A percentile compares a stretch with the other conserved stretches of the same genome.
These are phyloP conservation scores for Epinephelus fuscoguttatus DNA, from an alignment of 2,113 vertebrate genomes.

Conservation along the genomic window DNA sequence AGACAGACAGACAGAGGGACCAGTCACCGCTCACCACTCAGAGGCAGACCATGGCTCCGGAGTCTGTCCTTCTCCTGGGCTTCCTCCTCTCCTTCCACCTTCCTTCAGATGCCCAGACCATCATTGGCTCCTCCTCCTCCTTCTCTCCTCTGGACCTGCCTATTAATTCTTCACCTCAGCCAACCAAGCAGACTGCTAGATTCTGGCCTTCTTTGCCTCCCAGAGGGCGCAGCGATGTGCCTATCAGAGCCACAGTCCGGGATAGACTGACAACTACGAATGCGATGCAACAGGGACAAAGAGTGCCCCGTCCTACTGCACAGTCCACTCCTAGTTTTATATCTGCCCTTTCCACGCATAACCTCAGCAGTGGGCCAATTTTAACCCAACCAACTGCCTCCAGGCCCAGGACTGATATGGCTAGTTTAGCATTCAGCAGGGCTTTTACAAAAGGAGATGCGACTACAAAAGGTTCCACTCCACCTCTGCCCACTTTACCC, in stretches of 20 bases:
- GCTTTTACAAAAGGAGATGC: conserved; percentile 26
- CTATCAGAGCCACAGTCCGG: conserved; percentile 59
- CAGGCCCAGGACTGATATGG: conserved; percentile 73
- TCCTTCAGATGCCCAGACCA: conserved; percentile 62
- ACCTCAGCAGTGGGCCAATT: conserved; percentile 45
- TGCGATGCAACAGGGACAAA: conserved; percentile 39
- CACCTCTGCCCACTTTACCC: conserved; percentile 48
- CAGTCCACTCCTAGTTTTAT: conserved; percentile 42
- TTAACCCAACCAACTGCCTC: conserved; percentile 49
- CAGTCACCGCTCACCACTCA: conserved; percentile 34
- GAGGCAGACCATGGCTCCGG: conserved; percentile 72
- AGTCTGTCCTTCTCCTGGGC: conserved; percentile 49
- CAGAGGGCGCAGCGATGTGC: conserved; percentile 72
- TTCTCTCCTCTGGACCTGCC: conserved; percentile 49
- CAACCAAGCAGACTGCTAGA: conserved; percentile 61
- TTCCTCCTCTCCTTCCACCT: conserved; percentile 53
- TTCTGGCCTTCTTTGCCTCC: conserved; percentile 64
- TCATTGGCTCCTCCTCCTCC: conserved; percentile 66
- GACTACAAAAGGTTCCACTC: conserved; percentile 37
- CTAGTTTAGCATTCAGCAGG: conserved; percentile 50
- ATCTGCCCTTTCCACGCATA: conserved; percentile 43
- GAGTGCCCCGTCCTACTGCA: conserved; percentile 25
- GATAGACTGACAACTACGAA: conserved; percentile 43
- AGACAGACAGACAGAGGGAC: conserved; percentile 43
- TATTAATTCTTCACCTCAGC: conserved; percentile 38